These are phyloP conservation scores for Gallinago stenura DNA, from an alignment of 2,797 vertebrate species.

Conservation along the genomic window DNA sequence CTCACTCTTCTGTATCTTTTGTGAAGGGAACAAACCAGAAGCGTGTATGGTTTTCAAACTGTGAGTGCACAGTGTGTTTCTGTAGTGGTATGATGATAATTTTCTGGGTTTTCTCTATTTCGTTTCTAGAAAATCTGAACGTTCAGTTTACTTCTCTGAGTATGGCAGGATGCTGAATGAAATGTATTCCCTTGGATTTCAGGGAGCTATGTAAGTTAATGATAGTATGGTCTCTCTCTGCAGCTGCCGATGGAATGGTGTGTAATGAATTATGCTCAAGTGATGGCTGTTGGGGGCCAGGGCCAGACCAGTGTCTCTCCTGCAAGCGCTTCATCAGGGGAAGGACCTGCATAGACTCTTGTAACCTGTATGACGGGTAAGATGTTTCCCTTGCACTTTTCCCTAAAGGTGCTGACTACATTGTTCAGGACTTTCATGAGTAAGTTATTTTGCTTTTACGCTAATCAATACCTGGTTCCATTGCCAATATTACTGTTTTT, in stretches of 20 bases:
- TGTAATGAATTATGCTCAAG: slow-evolving; percentile 92
- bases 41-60: background rate
- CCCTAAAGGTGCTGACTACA: background rate
- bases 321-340: slow-evolving; percentile 91
- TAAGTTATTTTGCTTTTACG: background rate
- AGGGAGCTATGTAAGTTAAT: background rate
- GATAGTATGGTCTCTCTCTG: background rate
- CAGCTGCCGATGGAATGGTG: slow-evolving; percentile 90
- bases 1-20: background rate
- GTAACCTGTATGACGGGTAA: slow-evolving; percentile 92
- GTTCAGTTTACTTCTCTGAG: rapidly evolving
- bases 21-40: background rate
- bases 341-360: slow-evolving; percentile 89
- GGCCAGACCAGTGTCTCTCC: slow-evolving; percentile 93
- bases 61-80: background rate
- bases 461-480: background rate
- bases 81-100: background rate
- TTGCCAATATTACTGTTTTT: background rate
- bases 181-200: background rate
- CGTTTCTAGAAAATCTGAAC: background rate
- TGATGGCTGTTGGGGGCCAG: slow-evolving; percentile 94
- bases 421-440: background rate
- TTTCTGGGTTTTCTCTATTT: background rate
- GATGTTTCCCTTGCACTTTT: background rate
- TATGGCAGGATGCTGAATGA: rapidly evolving